Evolutionary conservation across 1,140 invertebrate species (phyloP).

Genomic region (Drosophila santomea): DNA sequence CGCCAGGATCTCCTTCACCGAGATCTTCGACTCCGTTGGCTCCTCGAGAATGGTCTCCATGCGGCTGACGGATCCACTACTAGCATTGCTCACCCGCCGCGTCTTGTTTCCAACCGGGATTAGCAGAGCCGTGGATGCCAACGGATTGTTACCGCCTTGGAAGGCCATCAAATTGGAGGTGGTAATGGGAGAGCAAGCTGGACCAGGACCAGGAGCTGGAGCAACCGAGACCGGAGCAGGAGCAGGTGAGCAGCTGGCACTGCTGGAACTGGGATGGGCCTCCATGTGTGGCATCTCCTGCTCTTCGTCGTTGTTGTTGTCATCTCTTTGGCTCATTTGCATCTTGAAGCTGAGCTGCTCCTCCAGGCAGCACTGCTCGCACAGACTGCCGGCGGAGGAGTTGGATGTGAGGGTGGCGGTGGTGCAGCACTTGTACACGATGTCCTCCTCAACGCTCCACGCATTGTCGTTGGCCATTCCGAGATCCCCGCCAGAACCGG

Average conservation of each 20-base stretch:
- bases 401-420: slow-evolving; percentile 20
- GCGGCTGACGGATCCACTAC: slow-evolving; percentile 87
- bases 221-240: not conserved
- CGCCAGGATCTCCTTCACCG: slow-evolving; percentile 91
- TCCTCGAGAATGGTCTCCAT: slow-evolving; percentile 94
- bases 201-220: too few species aligned
- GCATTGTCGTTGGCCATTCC: slow-evolving; percentile 69
- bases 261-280: not conserved
- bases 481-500: not conserved
- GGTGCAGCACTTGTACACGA: slow-evolving; percentile 73
- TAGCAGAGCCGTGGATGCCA: slow-evolving; percentile 5
- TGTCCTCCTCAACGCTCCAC: slow-evolving; percentile 81
- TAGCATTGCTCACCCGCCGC: slow-evolving; percentile 85
- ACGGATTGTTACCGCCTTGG: not conserved
- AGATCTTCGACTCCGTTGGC: slow-evolving; percentile 90
- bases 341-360: slow-evolving; percentile 66
- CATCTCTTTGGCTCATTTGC: slow-evolving; percentile 60
- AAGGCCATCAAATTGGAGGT: not conserved
- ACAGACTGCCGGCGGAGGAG: slow-evolving; percentile 40
- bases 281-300: not conserved
- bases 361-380: slow-evolving; percentile 69
- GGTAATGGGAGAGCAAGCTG: not conserved
- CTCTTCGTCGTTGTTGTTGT: slow-evolving; percentile 45
- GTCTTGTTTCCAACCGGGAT: slow-evolving; percentile 47
- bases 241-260: not conserved